Percentiles rank a stretch among this genome's conserved stretches.
Evolutionary conservation across 2,888 invertebrate genomes (phyloP).

Genomic region (Troglohyphantes excavatus): DNA sequence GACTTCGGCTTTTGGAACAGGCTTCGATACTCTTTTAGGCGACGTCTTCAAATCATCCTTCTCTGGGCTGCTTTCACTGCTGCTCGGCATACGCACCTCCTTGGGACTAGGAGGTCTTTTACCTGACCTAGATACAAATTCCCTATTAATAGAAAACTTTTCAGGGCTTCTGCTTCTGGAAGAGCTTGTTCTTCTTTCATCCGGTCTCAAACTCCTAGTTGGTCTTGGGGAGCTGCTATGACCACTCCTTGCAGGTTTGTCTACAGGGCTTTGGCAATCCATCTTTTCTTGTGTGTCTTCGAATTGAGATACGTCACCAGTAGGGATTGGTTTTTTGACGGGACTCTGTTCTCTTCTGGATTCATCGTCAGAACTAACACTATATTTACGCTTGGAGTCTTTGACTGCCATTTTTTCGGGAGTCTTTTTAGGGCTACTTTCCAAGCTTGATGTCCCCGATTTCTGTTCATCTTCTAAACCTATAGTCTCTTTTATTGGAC

Average conservation of each 20-base stretch:
- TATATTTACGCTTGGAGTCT: background rate
- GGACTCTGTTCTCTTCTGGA: conserved; percentile 8
- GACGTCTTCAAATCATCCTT: background rate
- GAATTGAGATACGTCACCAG: background rate
- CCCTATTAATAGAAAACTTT: background rate
- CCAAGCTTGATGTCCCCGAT: background rate
- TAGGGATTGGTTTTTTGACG: background rate
- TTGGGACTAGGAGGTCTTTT: background rate
- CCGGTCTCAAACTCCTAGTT: background rate
- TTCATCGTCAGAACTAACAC: background rate
- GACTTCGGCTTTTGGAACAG: background rate
- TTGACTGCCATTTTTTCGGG: background rate
- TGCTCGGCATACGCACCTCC: no score
- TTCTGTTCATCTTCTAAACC: background rate
- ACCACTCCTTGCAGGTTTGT: background rate
- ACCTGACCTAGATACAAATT: background rate
- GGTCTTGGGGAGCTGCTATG: background rate
- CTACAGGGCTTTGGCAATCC: background rate
- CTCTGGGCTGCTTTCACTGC: background rate
- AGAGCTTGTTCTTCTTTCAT: background rate
- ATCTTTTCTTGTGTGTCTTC: background rate
- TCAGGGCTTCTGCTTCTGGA: background rate
- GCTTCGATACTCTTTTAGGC: no score
- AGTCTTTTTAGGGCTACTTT: background rate
- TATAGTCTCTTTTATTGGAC: background rate